A percentile compares a stretch with the other conserved stretches of the same genome.
Evolutionary conservation across 2,888 invertebrate species (phyloP).

Genomic region (Ligdia adustata): DNA sequence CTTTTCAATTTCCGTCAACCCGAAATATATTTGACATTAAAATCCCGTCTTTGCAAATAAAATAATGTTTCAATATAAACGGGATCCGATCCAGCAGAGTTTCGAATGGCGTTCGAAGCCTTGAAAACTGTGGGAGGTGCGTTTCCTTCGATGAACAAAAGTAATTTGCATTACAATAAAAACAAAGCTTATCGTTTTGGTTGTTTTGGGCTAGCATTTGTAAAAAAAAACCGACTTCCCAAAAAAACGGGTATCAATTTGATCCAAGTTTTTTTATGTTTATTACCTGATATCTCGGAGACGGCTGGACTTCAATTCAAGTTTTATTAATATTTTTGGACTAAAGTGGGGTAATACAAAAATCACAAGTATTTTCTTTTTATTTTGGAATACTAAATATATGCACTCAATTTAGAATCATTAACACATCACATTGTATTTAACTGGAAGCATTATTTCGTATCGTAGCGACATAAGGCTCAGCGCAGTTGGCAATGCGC

Average conservation of each 20-base stretch:
- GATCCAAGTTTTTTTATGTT: too few species aligned
- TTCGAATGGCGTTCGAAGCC: slow-evolving; percentile 32
- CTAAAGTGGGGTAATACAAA: too few species aligned
- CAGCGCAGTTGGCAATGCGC: slow-evolving; percentile 50
- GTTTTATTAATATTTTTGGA: too few species aligned
- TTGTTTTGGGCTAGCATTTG: too few species aligned
- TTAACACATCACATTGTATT: slow-evolving; percentile 13
- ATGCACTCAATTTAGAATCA: too few species aligned
- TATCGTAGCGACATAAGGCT: slow-evolving; percentile 39
- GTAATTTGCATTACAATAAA: slow-evolving; percentile 49
- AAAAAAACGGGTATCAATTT: too few species aligned
- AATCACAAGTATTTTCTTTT: too few species aligned
- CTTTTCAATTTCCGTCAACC: slow-evolving; percentile 3
- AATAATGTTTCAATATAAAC: slow-evolving; percentile 12
- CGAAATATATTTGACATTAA: slow-evolving; percentile 13
- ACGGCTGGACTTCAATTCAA: too few species aligned
- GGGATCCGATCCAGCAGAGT: slow-evolving; percentile 26
- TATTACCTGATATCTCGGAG: too few species aligned
- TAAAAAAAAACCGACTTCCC: too few species aligned
- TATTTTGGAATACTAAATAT: too few species aligned
- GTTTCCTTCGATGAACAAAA: slow-evolving; percentile 41
- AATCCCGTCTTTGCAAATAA: slow-evolving; percentile 11
- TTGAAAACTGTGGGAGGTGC: slow-evolving; percentile 28
- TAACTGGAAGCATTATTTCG: slow-evolving; percentile 39
- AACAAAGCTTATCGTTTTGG: slow-evolving; percentile 31